Base-by-base conservation (phyloP, 2,113 vertebrate genomes). In the Lamprotornis superbus region DNA sequence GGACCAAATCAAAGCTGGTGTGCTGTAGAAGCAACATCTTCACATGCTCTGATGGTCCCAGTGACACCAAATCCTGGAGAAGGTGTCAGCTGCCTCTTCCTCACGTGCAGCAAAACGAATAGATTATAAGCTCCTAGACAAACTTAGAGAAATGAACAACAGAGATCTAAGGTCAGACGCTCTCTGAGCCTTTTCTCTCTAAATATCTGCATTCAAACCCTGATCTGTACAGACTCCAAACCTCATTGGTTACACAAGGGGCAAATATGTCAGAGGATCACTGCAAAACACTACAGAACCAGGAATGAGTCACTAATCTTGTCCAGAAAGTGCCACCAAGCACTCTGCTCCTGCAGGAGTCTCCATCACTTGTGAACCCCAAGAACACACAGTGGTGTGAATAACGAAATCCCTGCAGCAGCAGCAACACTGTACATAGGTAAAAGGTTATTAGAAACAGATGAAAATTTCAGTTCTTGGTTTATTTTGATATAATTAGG, bases 401-500 rank as follows among this genome's bases (percentile, higher is more conserved):
- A 44, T 40, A 82, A 91, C 12, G 16, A 91, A 86, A 89, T 13
- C 68, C 68, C 74, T 35, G 79, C 23, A n/a, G 53, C 1, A 3
- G 91, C 93, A 96, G 65, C 3, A 4, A 55, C 47, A 33, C 71
- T 35, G 57, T 69, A 93, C 78, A 24, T 46, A 95, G 92, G 90
- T 73, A 92, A 84, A 87, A 86, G 83, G 83, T 94, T 96, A 93
- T 94, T 85, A 96, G 89, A 93, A 95, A 96, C 49, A 94, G 95
- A 94, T 46, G 93, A 95, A 96, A 93, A 91, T 77, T 91, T 93
- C 95, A 96, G 57, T 92, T 89, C 91, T 95, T 37, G 0, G 92
- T 97, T 97, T 97, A 96, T 97, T 97, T 96, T 96, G 90, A 93
- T 94, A 86, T 97, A 93, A 97, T 97, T 95, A 96, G 88, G 56